Conservation (phyloP, 2,113 vertebrate species). For the Leptobrachium ailaonicum region DNA sequence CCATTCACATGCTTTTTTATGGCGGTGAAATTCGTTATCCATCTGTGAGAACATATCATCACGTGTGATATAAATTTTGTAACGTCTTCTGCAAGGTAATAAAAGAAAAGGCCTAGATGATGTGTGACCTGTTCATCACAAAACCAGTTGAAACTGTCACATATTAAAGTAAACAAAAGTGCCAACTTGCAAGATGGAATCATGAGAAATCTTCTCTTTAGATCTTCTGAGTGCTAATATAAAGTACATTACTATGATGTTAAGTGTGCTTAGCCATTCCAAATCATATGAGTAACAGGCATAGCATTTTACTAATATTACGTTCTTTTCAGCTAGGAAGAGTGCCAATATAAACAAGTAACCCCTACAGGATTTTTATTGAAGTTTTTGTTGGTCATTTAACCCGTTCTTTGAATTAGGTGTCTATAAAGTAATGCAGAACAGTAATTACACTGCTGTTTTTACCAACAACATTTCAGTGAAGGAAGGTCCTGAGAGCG, state of each 20-base stretch:
- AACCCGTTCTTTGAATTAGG: conserved; percentile 26
- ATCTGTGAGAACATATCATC: too few species aligned
- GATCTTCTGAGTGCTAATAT: conserved; percentile 49
- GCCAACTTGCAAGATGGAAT: conserved; percentile 32
- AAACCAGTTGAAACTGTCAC: conserved; percentile 12
- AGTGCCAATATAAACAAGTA: conserved; percentile 44
- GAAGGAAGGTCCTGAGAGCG: background rate
- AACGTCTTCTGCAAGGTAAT: conserved; percentile 4
- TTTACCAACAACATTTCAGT: background rate
- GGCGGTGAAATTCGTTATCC: too few species aligned
- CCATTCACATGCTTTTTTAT: too few species aligned
- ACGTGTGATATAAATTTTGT: background rate
- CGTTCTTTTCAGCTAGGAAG: conserved; percentile 39
- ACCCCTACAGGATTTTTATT: conserved; percentile 26
- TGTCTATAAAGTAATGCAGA: conserved; percentile 19
- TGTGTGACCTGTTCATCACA: conserved; percentile 19
- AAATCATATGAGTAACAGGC: conserved; percentile 45
- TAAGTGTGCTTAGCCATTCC: conserved; percentile 48
- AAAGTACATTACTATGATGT: conserved; percentile 41
- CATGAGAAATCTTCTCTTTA: conserved; percentile 5
- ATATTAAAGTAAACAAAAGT: conserved; percentile 27
- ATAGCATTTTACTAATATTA: conserved; percentile 48
- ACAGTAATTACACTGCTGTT: conserved; percentile 12
- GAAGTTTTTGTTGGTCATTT: conserved; percentile 40
- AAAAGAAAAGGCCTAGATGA: background rate